Conservation (phyloP, 2,797 vertebrate species). For the Cryptoprocta ferox region DNA sequence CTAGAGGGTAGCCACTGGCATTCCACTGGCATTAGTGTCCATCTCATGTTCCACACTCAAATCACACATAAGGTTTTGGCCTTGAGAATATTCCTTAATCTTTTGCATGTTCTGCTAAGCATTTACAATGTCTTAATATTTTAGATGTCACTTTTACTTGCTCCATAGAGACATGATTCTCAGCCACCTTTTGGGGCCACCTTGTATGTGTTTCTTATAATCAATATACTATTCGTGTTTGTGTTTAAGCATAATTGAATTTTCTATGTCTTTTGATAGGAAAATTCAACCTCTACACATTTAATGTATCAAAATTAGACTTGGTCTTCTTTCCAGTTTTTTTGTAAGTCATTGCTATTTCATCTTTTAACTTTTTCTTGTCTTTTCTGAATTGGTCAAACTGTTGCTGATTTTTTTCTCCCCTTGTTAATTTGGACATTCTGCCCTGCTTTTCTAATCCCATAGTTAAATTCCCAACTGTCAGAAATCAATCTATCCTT, state of each 20-base stretch:
- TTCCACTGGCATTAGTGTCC: neutral
- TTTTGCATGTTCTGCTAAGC: neutral
- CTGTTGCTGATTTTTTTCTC: neutral
- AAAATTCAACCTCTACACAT: neutral
- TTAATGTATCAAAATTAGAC: neutral
- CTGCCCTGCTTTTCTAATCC: neutral
- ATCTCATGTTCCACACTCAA: neutral
- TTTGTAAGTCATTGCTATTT: neutral
- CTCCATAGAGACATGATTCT: slow-evolving; percentile 13
- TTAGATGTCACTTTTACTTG: neutral
- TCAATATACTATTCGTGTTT: neutral
- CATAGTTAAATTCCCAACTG: neutral
- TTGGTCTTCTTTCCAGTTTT: neutral
- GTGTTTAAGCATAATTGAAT: neutral
- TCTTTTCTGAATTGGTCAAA: neutral
- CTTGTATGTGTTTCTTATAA: neutral
- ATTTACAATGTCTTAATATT: neutral
- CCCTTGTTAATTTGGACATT: neutral
- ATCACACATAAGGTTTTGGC: neutral
- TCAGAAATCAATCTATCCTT: neutral
- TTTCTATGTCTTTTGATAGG: neutral
- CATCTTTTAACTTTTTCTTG: neutral
- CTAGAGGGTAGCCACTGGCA: neutral
- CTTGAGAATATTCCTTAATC: neutral
- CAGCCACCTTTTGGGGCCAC: neutral